Evolutionary conservation across 2,113 vertebrate species (phyloP), one percentile per base, ranked within the genome.

Genomic region (Callospermophilus lateralis): DNA sequence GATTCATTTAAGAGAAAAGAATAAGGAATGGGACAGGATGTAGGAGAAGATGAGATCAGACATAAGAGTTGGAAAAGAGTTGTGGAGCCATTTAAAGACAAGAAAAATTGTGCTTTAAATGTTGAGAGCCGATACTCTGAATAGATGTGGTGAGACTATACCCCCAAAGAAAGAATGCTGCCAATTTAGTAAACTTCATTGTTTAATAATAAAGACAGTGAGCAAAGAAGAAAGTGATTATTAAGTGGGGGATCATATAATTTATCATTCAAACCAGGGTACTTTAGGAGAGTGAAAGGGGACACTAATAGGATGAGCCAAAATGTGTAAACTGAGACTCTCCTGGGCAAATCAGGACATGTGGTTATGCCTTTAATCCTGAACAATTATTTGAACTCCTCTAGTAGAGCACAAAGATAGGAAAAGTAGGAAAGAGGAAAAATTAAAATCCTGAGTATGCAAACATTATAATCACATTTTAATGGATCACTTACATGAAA

Each of bases 1-100:
- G 87, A 55, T 86, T 95, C 93, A 67, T 90, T 98, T 94, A 94
- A 42, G 42, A 94, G 96, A 93, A 88, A 88, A 95, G 97, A 95
- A 85, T 67, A 48, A 81, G 77, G 77, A 93, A 12, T 19, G 61
- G 95, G 96, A 83, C 84, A 89, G 84, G 86, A 32, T 42, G 67
- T 96, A 84, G 97, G 96, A 90, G 93, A 89, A 94, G 70, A 89
- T 83, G 93, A 96, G 92, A 93, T 89, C 76, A 92, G 92, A 89
- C n/a, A 0, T 26, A 39, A 76, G 48, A 89, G 87, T 15, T 90
- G 73, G 70, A 73, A 92, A 53, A 45, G 74, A 84, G 45, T 53
- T 63, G n/a, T 63, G 39, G 26, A 84, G 48, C 80, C 91, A 39
- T 96, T 89, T 79, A 55, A 93, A 97, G 55, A 76, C n/a, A 55